Base-by-base conservation (phyloP, 2,113 vertebrate genomes). In the Pontoporia blainvillei region DNA sequence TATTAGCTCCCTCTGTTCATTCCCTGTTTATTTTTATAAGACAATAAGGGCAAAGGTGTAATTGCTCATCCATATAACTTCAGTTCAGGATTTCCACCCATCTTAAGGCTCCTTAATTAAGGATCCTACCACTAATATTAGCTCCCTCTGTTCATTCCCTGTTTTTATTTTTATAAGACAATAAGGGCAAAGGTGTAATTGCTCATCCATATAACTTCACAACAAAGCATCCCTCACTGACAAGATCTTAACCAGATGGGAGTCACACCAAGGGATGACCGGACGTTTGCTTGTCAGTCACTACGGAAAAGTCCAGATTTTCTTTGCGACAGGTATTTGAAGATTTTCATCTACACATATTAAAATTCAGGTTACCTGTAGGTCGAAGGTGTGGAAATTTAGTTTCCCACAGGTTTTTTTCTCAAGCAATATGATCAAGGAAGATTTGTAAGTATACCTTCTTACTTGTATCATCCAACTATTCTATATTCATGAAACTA, bases 81-180 rank as follows among this genome's bases (percentile, higher is more conserved):
- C n/a, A n/a, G 14, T 8, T 4, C 5, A 12, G 25, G 23, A 6
- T 15, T 36, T 29, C 49, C 34, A 14, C 5, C 54, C 54, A 49
- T 18, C 52, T 18, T 46, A 46, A 46, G 44, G 44, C 10, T 46
- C 44, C 44, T 46, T 46, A 46, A 17, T 18, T n/a, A n/a, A n/a
- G n/a, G n/a, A n/a, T 27, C 10, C 31, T 36, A 9, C 9, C 36
- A 14, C 61, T 4, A 15, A 8, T 2, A 0, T 14, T 6, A 18
- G 44, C 27, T 61, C 21, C 34, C 8, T 20, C 39, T 34, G 9
- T 59, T 39, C 61, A 3, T 31, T 36, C 13, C 8, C 10, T 15
- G 44, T 21, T 87, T n/a, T n/a, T 52, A 14, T 31, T 46, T 57
- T 86, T 34, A 81, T 13, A 44, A 29, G 25, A 23, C 25, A 17